phyloP scores from a whole-genome alignment of 2,113 vertebrate genomes.

The Egretta garzetta region DNA sequence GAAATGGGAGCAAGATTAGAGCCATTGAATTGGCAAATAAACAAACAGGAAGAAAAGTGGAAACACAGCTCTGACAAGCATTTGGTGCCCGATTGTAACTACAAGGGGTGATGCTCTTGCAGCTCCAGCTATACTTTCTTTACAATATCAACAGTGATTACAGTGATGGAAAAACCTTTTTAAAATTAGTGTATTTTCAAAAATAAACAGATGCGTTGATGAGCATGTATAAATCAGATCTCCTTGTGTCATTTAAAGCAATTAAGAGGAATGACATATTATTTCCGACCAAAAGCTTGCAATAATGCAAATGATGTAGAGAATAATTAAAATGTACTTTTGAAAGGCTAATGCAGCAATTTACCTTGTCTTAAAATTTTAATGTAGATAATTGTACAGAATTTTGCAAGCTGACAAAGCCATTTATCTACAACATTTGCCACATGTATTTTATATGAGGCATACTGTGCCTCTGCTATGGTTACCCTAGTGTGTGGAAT shows the following conservation, averaged over 20 bases:
- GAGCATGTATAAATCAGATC: background rate
- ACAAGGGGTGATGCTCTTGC: background rate
- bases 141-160: background rate
- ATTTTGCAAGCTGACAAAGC: conserved; percentile 31
- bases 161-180: background rate
- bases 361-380: conserved; percentile 43
- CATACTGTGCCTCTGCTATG: background rate
- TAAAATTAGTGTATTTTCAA: background rate
- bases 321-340: conserved; percentile 56
- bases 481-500: background rate
- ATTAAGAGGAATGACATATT: conserved; percentile 37
- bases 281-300: conserved; percentile 31
- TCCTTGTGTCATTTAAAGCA: background rate
- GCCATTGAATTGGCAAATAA: background rate
- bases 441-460: background rate
- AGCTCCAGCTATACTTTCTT: background rate
- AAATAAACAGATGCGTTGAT: background rate
- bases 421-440: background rate
- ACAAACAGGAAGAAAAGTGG: background rate
- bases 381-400: conserved; percentile 22
- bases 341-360: conserved; percentile 57
- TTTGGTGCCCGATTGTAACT: background rate
- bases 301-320: conserved; percentile 26
- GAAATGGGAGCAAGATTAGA: background rate
- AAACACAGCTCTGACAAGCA: background rate